Conservation (phyloP, 2,888 invertebrate genomes). For the Torymus auratus region DNA sequence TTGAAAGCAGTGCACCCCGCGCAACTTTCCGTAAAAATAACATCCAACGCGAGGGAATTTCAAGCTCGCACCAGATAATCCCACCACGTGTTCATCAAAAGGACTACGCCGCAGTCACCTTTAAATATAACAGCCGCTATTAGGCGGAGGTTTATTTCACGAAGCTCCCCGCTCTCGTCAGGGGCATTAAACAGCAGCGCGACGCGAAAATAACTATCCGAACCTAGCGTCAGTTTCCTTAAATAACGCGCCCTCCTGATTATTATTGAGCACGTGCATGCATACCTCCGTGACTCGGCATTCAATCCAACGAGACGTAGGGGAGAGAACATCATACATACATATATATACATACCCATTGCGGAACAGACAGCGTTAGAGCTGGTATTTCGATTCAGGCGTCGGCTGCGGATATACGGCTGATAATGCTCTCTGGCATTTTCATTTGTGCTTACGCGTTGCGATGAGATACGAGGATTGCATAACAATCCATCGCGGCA, state of each 20-base stretch:
- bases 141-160: slow-evolving; percentile 31
- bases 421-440: slow-evolving; percentile 39
- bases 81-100: too few species aligned
- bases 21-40: too few species aligned
- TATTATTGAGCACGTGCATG: slow-evolving; percentile 30
- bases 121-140: slow-evolving; percentile 5
- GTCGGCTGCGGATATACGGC: not conserved
- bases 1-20: too few species aligned
- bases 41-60: too few species aligned
- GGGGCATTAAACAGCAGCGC: not conserved
- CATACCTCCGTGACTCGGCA: not conserved
- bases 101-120: too few species aligned
- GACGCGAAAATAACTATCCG: slow-evolving; percentile 42
- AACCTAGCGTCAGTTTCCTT: slow-evolving; percentile 28
- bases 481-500: slow-evolving; percentile 39
- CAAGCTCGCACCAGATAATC: too few species aligned
- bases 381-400: slow-evolving; percentile 27
- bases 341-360: not conserved
- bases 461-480: slow-evolving; percentile 28
- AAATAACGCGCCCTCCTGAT: slow-evolving; percentile 44
- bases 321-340: not conserved
- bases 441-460: slow-evolving; percentile 33
- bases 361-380: too few species aligned
- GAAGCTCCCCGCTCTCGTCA: not conserved
- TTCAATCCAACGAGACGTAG: not conserved